phyloP scores from a whole-genome alignment of 2,888 invertebrate species.

The Rhodophaea formosa region DNA sequence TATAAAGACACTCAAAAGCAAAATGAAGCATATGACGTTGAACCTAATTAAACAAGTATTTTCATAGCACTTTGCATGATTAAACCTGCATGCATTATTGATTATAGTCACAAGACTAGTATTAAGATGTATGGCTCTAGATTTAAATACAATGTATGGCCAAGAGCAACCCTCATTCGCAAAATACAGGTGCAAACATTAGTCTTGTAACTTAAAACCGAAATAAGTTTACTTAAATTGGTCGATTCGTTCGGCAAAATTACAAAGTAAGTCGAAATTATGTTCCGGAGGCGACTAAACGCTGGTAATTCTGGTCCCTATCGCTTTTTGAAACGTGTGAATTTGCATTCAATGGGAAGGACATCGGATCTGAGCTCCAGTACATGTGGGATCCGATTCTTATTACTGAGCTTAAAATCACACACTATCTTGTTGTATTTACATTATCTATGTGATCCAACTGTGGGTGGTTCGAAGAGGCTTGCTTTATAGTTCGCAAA shows the following conservation, averaged over 20 bases:
- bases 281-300: slow-evolving; percentile 79
- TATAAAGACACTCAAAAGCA: not conserved
- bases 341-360: slow-evolving; percentile 80
- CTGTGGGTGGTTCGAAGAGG: not conserved
- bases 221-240: slow-evolving; percentile 21
- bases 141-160: not conserved
- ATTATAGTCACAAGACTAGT: not conserved
- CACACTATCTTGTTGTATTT: not conserved
- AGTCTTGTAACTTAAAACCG: not conserved
- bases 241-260: slow-evolving; percentile 52
- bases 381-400: slow-evolving; percentile 12
- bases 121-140: not conserved
- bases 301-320: slow-evolving; percentile 74
- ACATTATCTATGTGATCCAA: not conserved
- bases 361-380: slow-evolving; percentile 49
- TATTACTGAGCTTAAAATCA: slow-evolving; percentile 3
- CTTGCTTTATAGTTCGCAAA: too few species aligned
- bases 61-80: slow-evolving; percentile 4
- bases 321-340: slow-evolving; percentile 73
- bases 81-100: slow-evolving; percentile 1
- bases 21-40: slow-evolving; percentile 1
- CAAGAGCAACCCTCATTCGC: not conserved
- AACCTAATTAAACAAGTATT: slow-evolving; percentile 1
- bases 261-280: slow-evolving; percentile 65
- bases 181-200: slow-evolving; percentile 10